Conservation (phyloP, 2,797 vertebrate species). For the Sphenopsis melanotis region DNA sequence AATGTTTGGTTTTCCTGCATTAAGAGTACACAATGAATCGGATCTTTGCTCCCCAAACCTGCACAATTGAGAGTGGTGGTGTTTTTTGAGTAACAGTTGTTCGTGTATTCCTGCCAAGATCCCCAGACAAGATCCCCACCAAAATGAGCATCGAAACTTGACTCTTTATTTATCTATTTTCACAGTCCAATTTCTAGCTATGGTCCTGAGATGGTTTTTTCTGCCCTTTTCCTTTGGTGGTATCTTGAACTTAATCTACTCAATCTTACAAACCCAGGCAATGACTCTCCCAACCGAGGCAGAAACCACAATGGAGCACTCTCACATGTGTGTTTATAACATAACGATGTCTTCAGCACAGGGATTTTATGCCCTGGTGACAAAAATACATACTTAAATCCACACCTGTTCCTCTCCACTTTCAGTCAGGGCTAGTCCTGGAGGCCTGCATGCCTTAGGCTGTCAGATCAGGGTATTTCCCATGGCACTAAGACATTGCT, state of each 20-base stretch:
- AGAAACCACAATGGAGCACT: background rate
- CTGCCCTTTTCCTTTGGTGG: background rate
- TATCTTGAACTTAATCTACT: background rate
- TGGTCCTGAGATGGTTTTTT: background rate
- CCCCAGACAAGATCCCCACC: background rate
- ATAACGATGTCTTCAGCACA: background rate
- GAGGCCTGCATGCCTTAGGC: background rate
- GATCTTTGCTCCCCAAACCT: background rate
- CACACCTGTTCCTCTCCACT: slow-evolving; percentile 17
- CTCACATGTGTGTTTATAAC: background rate
- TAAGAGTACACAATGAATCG: background rate
- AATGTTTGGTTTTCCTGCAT: background rate
- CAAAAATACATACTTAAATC: slow-evolving; percentile 20
- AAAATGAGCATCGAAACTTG: background rate
- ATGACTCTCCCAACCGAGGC: background rate
- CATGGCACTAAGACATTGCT: background rate
- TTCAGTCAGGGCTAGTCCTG: background rate
- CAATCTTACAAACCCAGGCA: background rate
- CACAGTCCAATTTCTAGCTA: background rate
- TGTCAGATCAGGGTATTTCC: background rate
- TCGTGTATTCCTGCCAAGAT: background rate
- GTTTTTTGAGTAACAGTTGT: background rate
- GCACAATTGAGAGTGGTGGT: background rate
- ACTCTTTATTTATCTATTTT: background rate
- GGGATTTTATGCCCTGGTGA: background rate